Evolutionary conservation across 2,113 vertebrate species (phyloP).

Genomic region (Grallaria varia): DNA sequence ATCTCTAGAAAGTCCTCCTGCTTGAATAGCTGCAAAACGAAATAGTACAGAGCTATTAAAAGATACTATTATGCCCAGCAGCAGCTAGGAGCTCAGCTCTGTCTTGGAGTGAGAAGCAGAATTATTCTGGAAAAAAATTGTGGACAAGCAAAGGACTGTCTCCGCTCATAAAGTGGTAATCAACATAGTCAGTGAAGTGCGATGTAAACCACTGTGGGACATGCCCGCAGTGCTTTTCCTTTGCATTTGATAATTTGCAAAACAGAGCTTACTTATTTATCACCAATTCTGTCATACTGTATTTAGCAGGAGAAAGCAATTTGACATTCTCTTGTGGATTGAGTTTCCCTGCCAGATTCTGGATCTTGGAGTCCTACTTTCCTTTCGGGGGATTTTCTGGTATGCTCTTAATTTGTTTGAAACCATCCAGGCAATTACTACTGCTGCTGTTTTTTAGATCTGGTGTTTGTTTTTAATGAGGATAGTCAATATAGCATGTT

Average conservation of each 20-base stretch:
- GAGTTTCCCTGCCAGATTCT: neutral
- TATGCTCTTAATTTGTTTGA: neutral
- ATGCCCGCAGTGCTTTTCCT: neutral
- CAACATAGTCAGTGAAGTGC: conserved; percentile 21
- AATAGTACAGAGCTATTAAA: neutral
- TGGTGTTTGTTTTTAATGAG: conserved; percentile 1
- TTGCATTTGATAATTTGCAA: conserved; percentile 26
- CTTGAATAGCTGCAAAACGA: neutral
- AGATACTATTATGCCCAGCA: neutral
- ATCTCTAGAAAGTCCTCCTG: neutral
- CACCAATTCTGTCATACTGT: neutral
- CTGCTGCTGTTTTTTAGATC: neutral
- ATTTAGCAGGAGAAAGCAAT: conserved; percentile 8
- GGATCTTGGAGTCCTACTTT: neutral
- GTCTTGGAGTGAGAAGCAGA: neutral
- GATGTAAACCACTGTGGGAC: neutral
- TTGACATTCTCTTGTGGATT: neutral
- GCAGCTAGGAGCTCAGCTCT: neutral
- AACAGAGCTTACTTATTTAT: conserved; percentile 21
- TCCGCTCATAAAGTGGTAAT: conserved; percentile 15
- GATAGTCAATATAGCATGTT: neutral
- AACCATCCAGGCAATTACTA: neutral
- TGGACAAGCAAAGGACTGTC: neutral
- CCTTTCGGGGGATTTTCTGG: neutral
- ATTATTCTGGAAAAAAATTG: neutral